A percentile compares a stretch with the other conserved stretches of the same genome.
Conservation (phyloP, 2,113 vertebrate genomes). For the Ceuthmochares aereus region DNA sequence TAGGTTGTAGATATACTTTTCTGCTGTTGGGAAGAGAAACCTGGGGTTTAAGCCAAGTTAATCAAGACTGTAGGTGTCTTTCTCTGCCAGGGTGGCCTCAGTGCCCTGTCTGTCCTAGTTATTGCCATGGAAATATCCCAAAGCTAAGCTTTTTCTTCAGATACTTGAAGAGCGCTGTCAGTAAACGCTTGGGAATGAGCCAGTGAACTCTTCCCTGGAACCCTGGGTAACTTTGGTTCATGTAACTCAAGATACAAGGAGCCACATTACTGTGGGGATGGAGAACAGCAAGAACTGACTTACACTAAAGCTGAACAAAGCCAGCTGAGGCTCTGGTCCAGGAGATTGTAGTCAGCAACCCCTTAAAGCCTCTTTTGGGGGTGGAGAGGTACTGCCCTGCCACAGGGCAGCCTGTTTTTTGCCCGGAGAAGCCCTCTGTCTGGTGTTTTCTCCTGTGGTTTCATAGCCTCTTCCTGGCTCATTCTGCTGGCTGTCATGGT, state of each 20-base stretch:
- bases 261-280: neutral
- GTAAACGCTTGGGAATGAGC: neutral
- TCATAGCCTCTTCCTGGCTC: neutral
- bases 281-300: neutral
- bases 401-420: neutral
- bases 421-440: neutral
- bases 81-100: neutral
- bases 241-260: neutral
- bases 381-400: neutral
- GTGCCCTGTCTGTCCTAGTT: neutral
- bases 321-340: neutral
- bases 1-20: neutral
- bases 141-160: neutral
- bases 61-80: neutral
- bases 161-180: neutral
- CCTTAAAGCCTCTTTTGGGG: neutral
- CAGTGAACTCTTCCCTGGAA: neutral
- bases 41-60: neutral
- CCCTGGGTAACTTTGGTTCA: neutral
- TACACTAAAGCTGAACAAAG: neutral
- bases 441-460: neutral
- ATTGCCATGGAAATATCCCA: neutral
- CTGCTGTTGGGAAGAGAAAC: neutral
- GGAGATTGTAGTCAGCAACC: neutral
- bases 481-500: conserved; percentile 12